Base-by-base conservation (phyloP, 2,113 vertebrate species). In the Equus quagga region DNA sequence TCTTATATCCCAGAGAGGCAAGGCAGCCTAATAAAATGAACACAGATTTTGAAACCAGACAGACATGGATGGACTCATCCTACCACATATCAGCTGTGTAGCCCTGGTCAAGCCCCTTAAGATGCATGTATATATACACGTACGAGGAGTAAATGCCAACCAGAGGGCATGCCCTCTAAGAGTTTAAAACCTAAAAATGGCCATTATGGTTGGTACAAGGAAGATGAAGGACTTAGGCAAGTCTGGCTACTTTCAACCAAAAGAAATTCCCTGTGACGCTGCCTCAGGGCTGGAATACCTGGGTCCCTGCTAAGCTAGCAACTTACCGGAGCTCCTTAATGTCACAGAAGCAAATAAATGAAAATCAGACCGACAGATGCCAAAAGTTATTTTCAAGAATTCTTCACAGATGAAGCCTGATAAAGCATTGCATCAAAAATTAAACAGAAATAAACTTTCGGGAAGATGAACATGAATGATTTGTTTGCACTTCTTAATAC, bases 401-500 rank as follows among this genome's bases (percentile, higher is more conserved):
- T 78, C 49, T 89, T 86, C 70, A 73, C 0, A 92, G 60, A 85
- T 46, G n/a, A 91, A 94, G 51, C 56, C 33, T 88, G 51, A 96
- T 93, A 97, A 96, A 82, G 36, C 51, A 70, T 0, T 64, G 8
- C 65, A 91, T 36, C 60, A 86, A 91, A 97, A 83, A 41, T 91
- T 70, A 94, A 96, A 92, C 0, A 89, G 89, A 97, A 91, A 95
- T 49, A 91, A 97, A 95, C 86, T 97, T 96, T 72, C 5, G 0
- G 83, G 86, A 95, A 97, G 96, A 98, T 81, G 97, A 95, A 97
- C 69, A 96, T 24, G 31, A 96, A 90, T 96, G 92, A 97, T 90
- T 92, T 97, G 96, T 98, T 98, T 98, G 96, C 83, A 93, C 90
- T 97, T 95, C 97, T 98, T 97, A 98, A 97, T 95, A 95, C 88